phyloP scores from a whole-genome alignment of 2,113 vertebrate species.

The Grallaria varia region DNA sequence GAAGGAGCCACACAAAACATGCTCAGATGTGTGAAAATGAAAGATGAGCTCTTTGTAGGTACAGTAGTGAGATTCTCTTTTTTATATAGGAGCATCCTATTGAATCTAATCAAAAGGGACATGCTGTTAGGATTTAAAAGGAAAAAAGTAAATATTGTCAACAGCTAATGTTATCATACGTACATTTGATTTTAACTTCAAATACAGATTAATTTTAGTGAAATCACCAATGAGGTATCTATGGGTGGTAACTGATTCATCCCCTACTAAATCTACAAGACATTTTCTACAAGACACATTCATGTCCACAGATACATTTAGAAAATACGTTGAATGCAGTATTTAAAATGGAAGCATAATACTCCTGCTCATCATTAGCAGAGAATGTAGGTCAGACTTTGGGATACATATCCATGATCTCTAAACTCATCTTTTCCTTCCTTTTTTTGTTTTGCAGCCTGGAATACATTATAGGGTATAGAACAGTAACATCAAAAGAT shows the following conservation, averaged over 20 bases:
- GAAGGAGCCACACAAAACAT: not conserved
- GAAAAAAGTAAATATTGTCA: not conserved
- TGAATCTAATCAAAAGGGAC: not conserved
- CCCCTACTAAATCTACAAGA: not conserved
- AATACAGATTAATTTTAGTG: not conserved
- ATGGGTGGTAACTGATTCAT: not conserved
- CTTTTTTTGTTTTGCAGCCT: not conserved
- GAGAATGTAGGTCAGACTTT: not conserved
- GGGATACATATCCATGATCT: not conserved
- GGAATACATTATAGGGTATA: not conserved
- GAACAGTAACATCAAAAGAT: not conserved
- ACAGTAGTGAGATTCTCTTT: not conserved
- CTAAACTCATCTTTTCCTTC: not conserved
- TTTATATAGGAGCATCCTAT: not conserved
- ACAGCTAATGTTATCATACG: not conserved
- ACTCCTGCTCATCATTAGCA: not conserved
- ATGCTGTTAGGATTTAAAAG: not conserved
- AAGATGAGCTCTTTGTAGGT: not conserved
- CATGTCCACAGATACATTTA: not conserved
- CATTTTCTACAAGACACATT: not conserved
- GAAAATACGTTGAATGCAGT: not conserved
- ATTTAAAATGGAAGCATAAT: not conserved
- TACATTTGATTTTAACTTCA: not conserved
- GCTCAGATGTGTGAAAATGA: not conserved
- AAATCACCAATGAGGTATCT: not conserved